A percentile compares a stretch with the other conserved stretches of the same genome.
Conservation (phyloP, 2,797 vertebrate species). For the Typhlichthys eigenmanni region DNA sequence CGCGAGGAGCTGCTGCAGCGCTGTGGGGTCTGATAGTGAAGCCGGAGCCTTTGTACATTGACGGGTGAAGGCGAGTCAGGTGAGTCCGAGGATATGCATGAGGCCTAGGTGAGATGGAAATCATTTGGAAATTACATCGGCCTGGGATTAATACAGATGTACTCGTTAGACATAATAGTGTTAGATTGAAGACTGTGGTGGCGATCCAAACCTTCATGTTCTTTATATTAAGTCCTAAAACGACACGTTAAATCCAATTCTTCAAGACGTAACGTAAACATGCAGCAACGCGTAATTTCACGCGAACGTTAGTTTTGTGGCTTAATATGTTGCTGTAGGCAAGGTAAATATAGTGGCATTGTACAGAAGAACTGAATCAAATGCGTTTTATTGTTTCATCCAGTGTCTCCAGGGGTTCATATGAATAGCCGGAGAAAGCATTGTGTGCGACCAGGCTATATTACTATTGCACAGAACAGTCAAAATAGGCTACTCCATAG, state of each 20-base stretch:
- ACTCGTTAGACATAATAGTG: constrained; percentile 23
- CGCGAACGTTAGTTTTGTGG: too few relatives aligned
- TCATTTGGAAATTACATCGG: constrained; percentile 52
- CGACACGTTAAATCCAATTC: constrained; percentile 59
- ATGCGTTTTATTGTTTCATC: constrained; percentile 83
- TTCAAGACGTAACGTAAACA: too few relatives aligned
- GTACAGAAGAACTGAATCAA: constrained; percentile 45
- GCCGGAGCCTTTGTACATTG: constrained; percentile 80
- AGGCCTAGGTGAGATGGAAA: constrained; percentile 64
- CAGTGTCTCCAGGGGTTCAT: constrained; percentile 80
- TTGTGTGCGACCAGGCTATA: constrained; percentile 45
- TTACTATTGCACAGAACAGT: constrained; percentile 25
- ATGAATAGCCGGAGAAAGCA: constrained; percentile 59
- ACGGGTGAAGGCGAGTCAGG: constrained; percentile 79
- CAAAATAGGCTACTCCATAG: constrained; percentile 19
- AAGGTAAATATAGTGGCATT: constrained; percentile 13
- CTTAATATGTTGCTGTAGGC: not conserved
- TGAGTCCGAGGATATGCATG: constrained; percentile 79
- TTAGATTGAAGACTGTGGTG: constrained; percentile 40
- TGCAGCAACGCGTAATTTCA: too few relatives aligned
- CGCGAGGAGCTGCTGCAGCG: constrained; percentile 79
- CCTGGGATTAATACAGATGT: constrained; percentile 32
- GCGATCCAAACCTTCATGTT: constrained; percentile 65
- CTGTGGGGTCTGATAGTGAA: constrained; percentile 82
- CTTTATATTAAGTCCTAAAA: constrained; percentile 54